Evolutionary conservation across 1,140 invertebrate genomes (phyloP).

Genomic region (Mactra quadrangularis): DNA sequence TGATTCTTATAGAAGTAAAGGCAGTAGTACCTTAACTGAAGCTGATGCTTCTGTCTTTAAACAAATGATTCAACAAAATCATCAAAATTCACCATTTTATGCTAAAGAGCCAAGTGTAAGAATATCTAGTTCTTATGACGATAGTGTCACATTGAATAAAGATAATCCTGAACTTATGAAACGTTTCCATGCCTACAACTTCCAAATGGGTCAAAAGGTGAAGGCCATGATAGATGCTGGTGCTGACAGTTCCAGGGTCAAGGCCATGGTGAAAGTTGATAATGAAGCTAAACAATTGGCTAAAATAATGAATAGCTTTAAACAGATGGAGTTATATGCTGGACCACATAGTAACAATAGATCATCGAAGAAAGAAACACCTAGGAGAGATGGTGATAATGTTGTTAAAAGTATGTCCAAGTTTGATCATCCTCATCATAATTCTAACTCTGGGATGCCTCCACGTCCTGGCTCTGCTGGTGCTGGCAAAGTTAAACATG

Average conservation of each 20-base stretch:
- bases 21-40: slow-evolving; percentile 72
- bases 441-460: slow-evolving; percentile 26
- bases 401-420: slow-evolving; percentile 32
- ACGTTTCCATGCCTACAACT: slow-evolving; percentile 69
- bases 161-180: slow-evolving; percentile 70
- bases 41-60: slow-evolving; percentile 71
- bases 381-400: slow-evolving; percentile 35
- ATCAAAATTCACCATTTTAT: slow-evolving; percentile 75
- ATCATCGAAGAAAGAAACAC: slow-evolving; percentile 48
- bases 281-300: slow-evolving; percentile 74
- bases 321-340: slow-evolving; percentile 78
- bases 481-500: slow-evolving; percentile 55
- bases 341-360: slow-evolving; percentile 54
- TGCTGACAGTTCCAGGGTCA: slow-evolving; percentile 61
- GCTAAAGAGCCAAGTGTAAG: slow-evolving; percentile 57
- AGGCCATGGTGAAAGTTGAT: slow-evolving; percentile 68
- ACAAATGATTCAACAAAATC: slow-evolving; percentile 64
- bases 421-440: slow-evolving; percentile 46
- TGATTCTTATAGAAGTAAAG: slow-evolving; percentile 61
- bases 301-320: slow-evolving; percentile 76
- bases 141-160: slow-evolving; percentile 55
- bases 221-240: slow-evolving; percentile 72
- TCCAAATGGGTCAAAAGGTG: slow-evolving; percentile 68
- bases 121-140: slow-evolving; percentile 59
- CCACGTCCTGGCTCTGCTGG: slow-evolving; percentile 58